phyloP scores from a whole-genome alignment of 2,888 invertebrate genomes.

The Eristalinus aeneus region DNA sequence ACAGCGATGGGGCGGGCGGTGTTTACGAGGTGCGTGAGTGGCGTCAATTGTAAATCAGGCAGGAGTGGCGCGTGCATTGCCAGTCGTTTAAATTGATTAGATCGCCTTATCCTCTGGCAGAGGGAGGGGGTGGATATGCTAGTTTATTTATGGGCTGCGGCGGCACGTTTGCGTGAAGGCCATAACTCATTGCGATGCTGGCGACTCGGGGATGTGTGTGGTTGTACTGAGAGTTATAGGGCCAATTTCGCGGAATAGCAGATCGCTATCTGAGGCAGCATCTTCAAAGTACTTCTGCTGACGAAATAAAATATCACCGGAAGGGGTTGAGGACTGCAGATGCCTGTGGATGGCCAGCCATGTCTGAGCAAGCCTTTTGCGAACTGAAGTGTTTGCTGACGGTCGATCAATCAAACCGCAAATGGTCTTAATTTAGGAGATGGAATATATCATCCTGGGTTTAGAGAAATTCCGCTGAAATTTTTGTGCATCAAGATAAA shows the following conservation, averaged over 20 bases:
- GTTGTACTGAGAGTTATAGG: conserved; percentile 19
- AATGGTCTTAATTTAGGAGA: no score
- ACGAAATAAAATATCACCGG: neutral
- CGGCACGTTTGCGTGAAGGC: conserved; percentile 2
- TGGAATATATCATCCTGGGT: no score
- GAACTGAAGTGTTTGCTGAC: no score
- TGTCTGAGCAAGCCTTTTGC: no score
- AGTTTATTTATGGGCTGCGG: conserved; percentile 31
- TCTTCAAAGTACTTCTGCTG: neutral
- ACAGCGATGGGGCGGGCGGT: neutral
- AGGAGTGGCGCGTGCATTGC: neutral
- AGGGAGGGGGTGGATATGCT: neutral
- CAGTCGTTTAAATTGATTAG: conserved; percentile 43
- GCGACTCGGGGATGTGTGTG: conserved; percentile 14
- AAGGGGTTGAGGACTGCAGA: neutral
- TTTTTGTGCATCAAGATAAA: no score
- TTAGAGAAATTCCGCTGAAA: no score
- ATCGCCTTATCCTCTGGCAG: conserved; percentile 14
- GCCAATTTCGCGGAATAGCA: conserved; percentile 16
- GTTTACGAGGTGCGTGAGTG: neutral
- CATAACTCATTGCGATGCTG: conserved; percentile 37
- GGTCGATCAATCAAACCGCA: no score
- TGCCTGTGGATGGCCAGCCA: neutral
- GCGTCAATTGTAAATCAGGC: conserved; percentile 33
- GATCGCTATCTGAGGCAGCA: neutral